A percentile compares a stretch with the other conserved stretches of the same genome.
Evolutionary conservation across 2,888 invertebrate species (phyloP).

Genomic region (Nasonia oneida): DNA sequence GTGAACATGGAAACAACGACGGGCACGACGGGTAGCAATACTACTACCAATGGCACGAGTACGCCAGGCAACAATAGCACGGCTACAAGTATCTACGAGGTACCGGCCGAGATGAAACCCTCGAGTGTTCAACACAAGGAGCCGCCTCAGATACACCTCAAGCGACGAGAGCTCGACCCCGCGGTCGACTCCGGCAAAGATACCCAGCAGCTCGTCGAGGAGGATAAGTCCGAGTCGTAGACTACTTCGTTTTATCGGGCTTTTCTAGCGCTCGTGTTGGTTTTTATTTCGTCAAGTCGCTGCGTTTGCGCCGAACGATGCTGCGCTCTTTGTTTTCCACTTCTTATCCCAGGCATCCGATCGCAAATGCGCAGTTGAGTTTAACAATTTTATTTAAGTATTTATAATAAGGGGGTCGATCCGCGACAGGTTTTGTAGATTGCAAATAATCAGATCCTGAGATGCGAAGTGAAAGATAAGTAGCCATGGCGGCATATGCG

Average conservation of each 20-base stretch:
- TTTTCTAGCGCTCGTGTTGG: slow-evolving; percentile 3
- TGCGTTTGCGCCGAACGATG: slow-evolving; percentile 4
- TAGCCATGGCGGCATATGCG: slow-evolving; percentile 9
- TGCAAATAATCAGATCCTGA: neutral
- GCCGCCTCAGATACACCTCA: slow-evolving; percentile 86
- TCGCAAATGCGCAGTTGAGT: neutral
- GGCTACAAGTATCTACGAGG: slow-evolving; percentile 87
- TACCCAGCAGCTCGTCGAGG: slow-evolving; percentile 93
- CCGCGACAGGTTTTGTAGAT: neutral
- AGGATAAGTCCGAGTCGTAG: slow-evolving; percentile 86
- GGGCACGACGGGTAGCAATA: slow-evolving; percentile 31
- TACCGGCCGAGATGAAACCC: slow-evolving; percentile 89
- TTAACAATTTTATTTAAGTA: slow-evolving; percentile 5
- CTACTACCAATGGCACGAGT: slow-evolving; percentile 77
- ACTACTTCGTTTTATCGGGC: slow-evolving; percentile 58
- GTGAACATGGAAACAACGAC: slow-evolving; percentile 83
- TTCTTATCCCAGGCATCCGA: neutral
- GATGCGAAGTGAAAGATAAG: slow-evolving; percentile 12
- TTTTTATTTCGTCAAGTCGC: slow-evolving; percentile 31
- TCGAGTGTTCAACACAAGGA: slow-evolving; percentile 90
- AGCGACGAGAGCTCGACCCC: slow-evolving; percentile 91
- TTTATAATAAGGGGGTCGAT: neutral
- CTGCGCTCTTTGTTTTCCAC: slow-evolving; percentile 6
- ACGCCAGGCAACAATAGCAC: slow-evolving; percentile 58
- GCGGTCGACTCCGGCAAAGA: slow-evolving; percentile 93